These are phyloP conservation scores for Sycophaga agraensis DNA, from an alignment of 1,140 invertebrate species.

Conservation along the genomic window DNA sequence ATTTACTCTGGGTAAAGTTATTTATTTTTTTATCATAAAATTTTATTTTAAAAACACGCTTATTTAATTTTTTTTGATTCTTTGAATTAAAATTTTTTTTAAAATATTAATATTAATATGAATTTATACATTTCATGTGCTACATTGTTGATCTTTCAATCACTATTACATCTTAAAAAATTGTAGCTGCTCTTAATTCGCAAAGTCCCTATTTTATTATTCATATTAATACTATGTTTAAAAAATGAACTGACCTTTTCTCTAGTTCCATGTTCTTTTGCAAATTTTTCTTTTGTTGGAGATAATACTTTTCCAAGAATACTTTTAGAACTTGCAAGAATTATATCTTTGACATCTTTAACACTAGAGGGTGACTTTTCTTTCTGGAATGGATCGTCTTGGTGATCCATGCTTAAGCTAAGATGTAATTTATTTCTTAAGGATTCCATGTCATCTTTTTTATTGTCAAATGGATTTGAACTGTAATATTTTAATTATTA, in stretches of 20 bases:
- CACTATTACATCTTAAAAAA: too few species aligned
- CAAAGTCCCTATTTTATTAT: too few species aligned
- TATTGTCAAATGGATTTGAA: conserved; percentile 56
- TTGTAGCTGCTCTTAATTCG: too few species aligned
- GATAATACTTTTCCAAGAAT: conserved; percentile 79
- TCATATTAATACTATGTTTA: too few species aligned
- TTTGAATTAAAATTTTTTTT: too few species aligned
- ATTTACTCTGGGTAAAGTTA: conserved; percentile 50
- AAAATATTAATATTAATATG: too few species aligned
- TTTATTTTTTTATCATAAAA: conserved; percentile 11
- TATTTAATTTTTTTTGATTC: too few species aligned
- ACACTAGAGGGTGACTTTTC: conserved; percentile 60
- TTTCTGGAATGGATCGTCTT: conserved; percentile 49
- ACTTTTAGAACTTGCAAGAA: conserved; percentile 73
- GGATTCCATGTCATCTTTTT: conserved; percentile 52
- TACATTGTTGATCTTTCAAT: too few species aligned
- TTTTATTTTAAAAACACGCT: too few species aligned
- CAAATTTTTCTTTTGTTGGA: conserved; percentile 70
- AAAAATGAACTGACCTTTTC: conserved; percentile 50
- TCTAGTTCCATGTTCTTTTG: conserved; percentile 32
- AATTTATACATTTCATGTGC: too few species aligned
- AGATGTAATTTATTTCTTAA: conserved; percentile 54
- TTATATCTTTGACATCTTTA: conserved; percentile 74
- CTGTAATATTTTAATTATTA: conserved; percentile 30
- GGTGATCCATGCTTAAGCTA: conserved; percentile 47